These are phyloP conservation scores for Channallabes apus DNA, from an alignment of 2,797 vertebrate genomes.

Conservation along the genomic window DNA sequence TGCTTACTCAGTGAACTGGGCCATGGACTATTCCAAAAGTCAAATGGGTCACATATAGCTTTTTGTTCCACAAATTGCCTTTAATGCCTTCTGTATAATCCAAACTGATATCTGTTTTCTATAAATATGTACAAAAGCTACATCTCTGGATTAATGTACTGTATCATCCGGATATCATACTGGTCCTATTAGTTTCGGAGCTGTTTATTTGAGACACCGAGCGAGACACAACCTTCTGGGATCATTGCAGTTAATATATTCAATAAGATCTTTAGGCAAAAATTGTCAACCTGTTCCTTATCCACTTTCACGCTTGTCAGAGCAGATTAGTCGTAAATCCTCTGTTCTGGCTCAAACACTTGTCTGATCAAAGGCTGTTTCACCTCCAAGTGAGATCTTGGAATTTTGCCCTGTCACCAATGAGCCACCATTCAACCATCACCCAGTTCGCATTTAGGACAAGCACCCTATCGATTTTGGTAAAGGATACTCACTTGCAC, in stretches of 20 bases:
- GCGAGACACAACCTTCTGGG: neutral
- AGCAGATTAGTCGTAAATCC: conserved; percentile 36
- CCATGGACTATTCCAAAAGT: neutral
- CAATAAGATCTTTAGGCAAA: neutral
- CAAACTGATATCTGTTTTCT: neutral
- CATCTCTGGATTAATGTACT: neutral
- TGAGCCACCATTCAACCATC: conserved; percentile 36
- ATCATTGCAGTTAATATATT: neutral
- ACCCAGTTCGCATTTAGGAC: conserved; percentile 39
- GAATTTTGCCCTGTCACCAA: conserved; percentile 44
- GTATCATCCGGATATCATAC: conserved; percentile 20
- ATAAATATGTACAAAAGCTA: neutral
- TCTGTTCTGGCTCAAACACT: conserved; percentile 25
- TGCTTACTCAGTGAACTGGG: neutral
- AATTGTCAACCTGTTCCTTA: conserved; percentile 31
- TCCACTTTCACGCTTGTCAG: conserved; percentile 42
- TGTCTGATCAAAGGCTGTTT: conserved; percentile 43
- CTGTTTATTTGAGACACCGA: neutral
- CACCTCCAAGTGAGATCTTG: conserved; percentile 37
- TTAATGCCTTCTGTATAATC: neutral
- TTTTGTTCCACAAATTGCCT: neutral
- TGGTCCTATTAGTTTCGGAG: neutral
- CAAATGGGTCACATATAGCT: neutral
- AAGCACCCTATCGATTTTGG: conserved; percentile 49
- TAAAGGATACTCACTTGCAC: conserved; percentile 43